Evolutionary conservation across 1,140 invertebrate species (phyloP).

Genomic region (Orussus abietinus): DNA sequence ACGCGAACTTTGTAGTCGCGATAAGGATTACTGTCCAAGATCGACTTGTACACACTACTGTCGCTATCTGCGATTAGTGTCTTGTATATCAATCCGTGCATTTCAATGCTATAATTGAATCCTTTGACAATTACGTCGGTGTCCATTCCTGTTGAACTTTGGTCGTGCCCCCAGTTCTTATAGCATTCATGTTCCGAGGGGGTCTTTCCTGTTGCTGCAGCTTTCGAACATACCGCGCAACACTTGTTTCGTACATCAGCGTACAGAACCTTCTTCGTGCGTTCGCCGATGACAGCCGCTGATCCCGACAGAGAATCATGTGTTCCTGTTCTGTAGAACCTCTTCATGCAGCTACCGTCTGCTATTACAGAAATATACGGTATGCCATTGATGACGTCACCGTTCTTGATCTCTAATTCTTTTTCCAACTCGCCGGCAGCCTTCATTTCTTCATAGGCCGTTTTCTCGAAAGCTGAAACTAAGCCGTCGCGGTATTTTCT

Average conservation of each 20-base stretch:
- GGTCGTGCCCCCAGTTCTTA: constrained; percentile 34
- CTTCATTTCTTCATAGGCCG: constrained; percentile 27
- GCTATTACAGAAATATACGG: constrained; percentile 30
- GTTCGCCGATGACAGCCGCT: constrained; percentile 36
- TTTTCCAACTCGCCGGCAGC: too few species aligned
- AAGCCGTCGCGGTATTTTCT: constrained; percentile 18
- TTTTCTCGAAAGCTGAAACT: constrained; percentile 14
- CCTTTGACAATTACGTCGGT: constrained; percentile 39
- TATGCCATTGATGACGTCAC: constrained; percentile 24
- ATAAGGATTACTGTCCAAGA: constrained; percentile 32
- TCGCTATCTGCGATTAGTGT: constrained; percentile 48
- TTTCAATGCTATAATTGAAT: constrained; percentile 37
- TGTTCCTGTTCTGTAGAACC: constrained; percentile 26
- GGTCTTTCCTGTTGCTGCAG: constrained; percentile 15
- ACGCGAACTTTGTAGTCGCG: constrained; percentile 23
- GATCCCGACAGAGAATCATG: constrained; percentile 26
- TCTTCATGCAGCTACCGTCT: constrained; percentile 36
- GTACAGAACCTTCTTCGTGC: constrained; percentile 41
- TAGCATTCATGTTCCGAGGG: constrained; percentile 26
- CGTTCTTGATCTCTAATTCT: constrained; percentile 25
- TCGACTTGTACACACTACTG: constrained; percentile 36
- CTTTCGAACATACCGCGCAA: constrained; percentile 34
- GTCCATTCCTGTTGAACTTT: constrained; percentile 41
- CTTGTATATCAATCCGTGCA: constrained; percentile 41
- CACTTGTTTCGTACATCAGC: constrained; percentile 42